Base-by-base conservation (phyloP, 1,140 invertebrate genomes). In the Drosophila ercepeae region DNA sequence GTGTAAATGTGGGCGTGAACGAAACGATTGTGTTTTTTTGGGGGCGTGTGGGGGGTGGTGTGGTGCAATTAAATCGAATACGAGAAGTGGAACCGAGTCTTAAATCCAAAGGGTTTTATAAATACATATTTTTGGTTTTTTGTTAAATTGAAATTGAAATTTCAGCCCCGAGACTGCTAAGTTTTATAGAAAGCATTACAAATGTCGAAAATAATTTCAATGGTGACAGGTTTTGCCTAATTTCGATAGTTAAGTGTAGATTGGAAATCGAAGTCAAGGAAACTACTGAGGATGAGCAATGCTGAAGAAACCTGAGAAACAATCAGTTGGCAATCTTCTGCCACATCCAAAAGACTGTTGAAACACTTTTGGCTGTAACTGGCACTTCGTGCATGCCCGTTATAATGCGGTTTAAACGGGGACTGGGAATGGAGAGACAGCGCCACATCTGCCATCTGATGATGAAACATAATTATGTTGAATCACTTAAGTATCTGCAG, bases 401-500 rank as follows among this genome's bases (percentile, higher is more conserved):
- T 86, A 86, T 71, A 86, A 88, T 82, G 67, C 78, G 59, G 64
- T 77, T 88, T 75, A 82, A 61, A 54, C n/a, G 13, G 27, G 7
- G 14, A 4, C n/a, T n/a, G n/a, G 7, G 36, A 36, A 23, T n/a
- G 9, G 9, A 36, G n/a, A 16, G 41, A 9, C 6, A 57, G 21
- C 14, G 21, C 27, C 70, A 55, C 58, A 73, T 73, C 70, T 64
- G 57, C 39, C 52, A 44, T 9, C 45, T 41, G 52, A 59, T 55
- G 59, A 44, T 75, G 65, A 78, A 88, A 82, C 82, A 88, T 88
- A 88, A 88, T 86, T 82, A 88, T 82, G 73, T 75, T 82, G 69
- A 78, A 82, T 82, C 77, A 86, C 74, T 88, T 77, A 82, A 73
- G 77, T 77, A 81, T 68, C 54, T 52, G 60, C 77, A 86, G 82